Evolutionary conservation across 2,113 vertebrate species (phyloP).

Genomic region (Lamprologus sp.): DNA sequence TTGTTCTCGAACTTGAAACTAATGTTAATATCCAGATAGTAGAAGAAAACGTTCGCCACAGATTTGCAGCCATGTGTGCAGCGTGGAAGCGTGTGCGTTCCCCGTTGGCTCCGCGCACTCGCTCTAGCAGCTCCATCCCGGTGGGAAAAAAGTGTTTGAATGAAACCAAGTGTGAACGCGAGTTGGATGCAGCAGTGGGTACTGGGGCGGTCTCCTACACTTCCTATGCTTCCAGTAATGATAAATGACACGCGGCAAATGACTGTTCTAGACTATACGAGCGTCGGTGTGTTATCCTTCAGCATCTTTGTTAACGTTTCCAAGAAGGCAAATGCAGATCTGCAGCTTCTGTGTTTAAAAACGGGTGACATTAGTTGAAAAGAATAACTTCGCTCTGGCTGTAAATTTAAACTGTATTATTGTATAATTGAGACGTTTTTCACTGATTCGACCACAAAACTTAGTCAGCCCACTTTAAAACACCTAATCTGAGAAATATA

Average conservation of each 20-base stretch:
- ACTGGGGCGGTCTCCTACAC: conserved; percentile 58
- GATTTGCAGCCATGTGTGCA: conserved; percentile 76
- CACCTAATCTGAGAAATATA: background rate
- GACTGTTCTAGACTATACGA: background rate
- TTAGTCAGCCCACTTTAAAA: background rate
- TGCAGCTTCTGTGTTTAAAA: background rate
- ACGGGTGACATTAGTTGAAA: background rate
- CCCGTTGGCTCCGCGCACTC: conserved; percentile 63
- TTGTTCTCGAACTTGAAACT: conserved; percentile 79
- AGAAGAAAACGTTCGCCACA: conserved; percentile 57
- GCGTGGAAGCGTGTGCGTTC: conserved; percentile 30
- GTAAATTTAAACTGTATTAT: background rate
- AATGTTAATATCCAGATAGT: conserved; percentile 72
- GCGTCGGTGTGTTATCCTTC: background rate
- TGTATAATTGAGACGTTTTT: background rate
- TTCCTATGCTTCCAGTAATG: conserved; percentile 37
- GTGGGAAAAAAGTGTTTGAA: conserved; percentile 79
- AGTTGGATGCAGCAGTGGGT: conserved; percentile 51
- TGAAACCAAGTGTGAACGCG: conserved; percentile 47
- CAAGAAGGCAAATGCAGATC: background rate
- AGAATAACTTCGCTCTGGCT: background rate
- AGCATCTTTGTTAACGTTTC: background rate
- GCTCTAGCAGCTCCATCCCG: conserved; percentile 79
- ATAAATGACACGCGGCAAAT: conserved; percentile 30
- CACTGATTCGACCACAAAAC: background rate